Evolutionary conservation across 1,140 invertebrate genomes (phyloP).

Genomic region (Drosophila punjabiensis): DNA sequence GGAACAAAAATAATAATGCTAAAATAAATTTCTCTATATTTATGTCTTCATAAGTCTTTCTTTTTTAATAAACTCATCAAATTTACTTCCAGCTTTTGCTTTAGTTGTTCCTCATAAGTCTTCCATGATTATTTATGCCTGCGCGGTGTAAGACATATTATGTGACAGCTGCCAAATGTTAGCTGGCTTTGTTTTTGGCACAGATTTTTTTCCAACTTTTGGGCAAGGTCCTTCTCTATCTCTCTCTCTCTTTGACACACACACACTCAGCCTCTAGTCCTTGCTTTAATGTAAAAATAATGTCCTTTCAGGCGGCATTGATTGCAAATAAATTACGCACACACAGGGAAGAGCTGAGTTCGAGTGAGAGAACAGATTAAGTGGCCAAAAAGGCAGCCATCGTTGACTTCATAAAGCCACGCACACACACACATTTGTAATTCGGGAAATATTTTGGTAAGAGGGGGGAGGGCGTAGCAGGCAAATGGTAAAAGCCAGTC

Average conservation of each 20-base stretch:
- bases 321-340: slow-evolving; percentile 81
- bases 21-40: too few species aligned
- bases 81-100: too few species aligned
- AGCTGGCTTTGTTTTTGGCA: slow-evolving; percentile 62
- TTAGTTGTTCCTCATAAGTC: background rate
- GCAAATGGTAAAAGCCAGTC: slow-evolving; percentile 17
- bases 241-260: background rate
- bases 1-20: too few species aligned
- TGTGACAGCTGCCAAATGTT: slow-evolving; percentile 78
- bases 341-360: slow-evolving; percentile 20
- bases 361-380: slow-evolving; percentile 66
- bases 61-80: background rate
- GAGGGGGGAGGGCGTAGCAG: background rate
- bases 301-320: slow-evolving; percentile 76
- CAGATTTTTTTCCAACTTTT: slow-evolving; percentile 39
- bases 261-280: slow-evolving; percentile 12
- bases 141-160: slow-evolving; percentile 51
- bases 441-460: background rate
- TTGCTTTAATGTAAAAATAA: slow-evolving; percentile 80
- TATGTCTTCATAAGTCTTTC: background rate
- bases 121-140: slow-evolving; percentile 16
- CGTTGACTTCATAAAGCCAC: slow-evolving; percentile 70
- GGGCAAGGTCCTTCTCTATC: background rate
- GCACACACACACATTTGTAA: slow-evolving; percentile 11
- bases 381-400: slow-evolving; percentile 55